Evolutionary conservation across 2,797 vertebrate genomes (phyloP).

Genomic region (Falco peregrinus): DNA sequence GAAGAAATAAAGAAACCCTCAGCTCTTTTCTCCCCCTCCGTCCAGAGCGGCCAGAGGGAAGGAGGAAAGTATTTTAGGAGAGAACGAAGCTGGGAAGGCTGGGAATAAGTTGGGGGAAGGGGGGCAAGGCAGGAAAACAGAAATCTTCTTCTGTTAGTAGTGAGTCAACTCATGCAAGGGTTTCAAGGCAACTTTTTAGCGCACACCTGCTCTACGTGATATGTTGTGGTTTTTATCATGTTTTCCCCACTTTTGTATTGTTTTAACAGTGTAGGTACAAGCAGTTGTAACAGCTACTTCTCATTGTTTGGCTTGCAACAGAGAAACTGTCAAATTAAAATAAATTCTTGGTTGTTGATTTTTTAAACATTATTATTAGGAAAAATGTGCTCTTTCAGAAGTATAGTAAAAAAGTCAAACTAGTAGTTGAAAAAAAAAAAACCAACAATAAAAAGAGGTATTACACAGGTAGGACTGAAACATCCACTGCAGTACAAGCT

Average conservation of each 20-base stretch:
- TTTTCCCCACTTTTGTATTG: neutral
- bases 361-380: neutral
- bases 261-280: neutral
- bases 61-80: neutral
- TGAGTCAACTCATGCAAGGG: neutral
- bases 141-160: neutral
- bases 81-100: neutral
- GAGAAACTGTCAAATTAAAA: neutral
- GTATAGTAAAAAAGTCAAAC: neutral
- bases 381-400: neutral
- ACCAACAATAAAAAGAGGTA: neutral
- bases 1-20: neutral
- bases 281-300: neutral
- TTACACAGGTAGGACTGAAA: neutral
- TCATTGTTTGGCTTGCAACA: neutral
- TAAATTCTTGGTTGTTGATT: neutral
- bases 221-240: neutral
- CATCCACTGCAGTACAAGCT: neutral
- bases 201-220: neutral
- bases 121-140: neutral
- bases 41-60: neutral
- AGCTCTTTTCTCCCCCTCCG: neutral
- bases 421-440: neutral
- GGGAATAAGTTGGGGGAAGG: neutral
- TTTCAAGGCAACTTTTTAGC: neutral